Conservation (phyloP, 2,797 vertebrate genomes). For the Channa striata region DNA sequence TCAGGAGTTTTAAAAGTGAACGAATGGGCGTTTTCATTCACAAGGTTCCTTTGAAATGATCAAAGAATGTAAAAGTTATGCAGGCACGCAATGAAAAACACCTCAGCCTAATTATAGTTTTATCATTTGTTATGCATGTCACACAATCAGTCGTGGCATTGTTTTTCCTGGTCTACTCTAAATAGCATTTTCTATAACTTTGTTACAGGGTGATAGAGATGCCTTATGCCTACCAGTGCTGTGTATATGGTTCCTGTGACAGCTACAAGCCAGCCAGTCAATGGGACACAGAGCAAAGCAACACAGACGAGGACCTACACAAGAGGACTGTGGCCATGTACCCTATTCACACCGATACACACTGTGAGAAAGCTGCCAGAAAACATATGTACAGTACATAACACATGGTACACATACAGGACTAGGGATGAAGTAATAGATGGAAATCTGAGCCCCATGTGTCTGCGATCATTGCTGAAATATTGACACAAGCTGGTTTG, state of each 20-base stretch:
- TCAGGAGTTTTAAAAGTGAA: too few species aligned
- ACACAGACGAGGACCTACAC: constrained; percentile 87
- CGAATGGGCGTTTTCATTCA: too few species aligned
- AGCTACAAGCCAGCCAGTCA: constrained; percentile 85
- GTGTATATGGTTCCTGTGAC: constrained; percentile 89
- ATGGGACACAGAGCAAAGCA: constrained; percentile 86
- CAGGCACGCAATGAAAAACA: neutral
- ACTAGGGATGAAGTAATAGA: neutral
- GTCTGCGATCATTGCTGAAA: constrained; percentile 17
- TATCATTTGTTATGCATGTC: neutral
- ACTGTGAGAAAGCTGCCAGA: constrained; percentile 83
- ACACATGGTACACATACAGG: constrained; percentile 4
- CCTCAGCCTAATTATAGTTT: neutral
- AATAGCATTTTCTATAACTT: constrained; percentile 14
- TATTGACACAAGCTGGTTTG: constrained; percentile 43
- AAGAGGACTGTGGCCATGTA: constrained; percentile 87
- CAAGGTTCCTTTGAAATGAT: neutral
- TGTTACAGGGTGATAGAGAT: constrained; percentile 91
- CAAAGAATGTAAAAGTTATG: neutral
- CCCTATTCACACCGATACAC: constrained; percentile 86
- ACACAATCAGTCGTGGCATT: neutral
- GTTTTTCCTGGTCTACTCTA: neutral
- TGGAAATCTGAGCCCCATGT: constrained; percentile 30
- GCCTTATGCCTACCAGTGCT: constrained; percentile 96
- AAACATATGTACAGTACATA: neutral